Conservation (phyloP, 2,888 invertebrate species). For the Melinaea marsaeus region DNA sequence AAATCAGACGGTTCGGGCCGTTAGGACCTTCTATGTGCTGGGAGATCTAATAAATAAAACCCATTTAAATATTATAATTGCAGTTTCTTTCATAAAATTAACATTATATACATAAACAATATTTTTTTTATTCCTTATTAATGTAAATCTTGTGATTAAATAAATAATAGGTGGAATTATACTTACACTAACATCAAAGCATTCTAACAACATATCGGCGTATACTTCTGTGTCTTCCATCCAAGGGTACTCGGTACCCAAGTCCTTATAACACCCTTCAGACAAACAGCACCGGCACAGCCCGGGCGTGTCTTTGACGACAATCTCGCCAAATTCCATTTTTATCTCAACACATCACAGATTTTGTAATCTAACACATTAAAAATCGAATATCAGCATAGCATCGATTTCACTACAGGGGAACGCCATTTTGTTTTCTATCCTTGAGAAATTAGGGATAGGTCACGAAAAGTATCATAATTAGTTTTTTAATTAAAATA, state of each 20-base stretch:
- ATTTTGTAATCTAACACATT: slow-evolving; percentile 6
- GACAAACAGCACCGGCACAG: slow-evolving; percentile 72
- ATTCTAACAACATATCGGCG: slow-evolving; percentile 70
- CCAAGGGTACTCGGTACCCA: slow-evolving; percentile 65
- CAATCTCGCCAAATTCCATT: slow-evolving; percentile 68
- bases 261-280: slow-evolving; percentile 70
- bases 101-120: neutral
- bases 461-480: neutral
- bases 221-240: slow-evolving; percentile 72
- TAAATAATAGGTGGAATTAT: slow-evolving; percentile 2
- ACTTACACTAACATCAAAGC: slow-evolving; percentile 72
- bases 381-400: slow-evolving; percentile 11
- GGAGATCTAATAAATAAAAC: slow-evolving; percentile 49
- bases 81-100: too few species aligned
- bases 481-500: too few species aligned
- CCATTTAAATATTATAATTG: too few species aligned
- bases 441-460: slow-evolving; percentile 9
- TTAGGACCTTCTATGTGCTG: slow-evolving; percentile 69
- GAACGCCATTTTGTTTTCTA: slow-evolving; percentile 34
- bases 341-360: slow-evolving; percentile 27
- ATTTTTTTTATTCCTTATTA: neutral
- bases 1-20: slow-evolving; percentile 64
- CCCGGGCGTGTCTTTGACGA: slow-evolving; percentile 69
- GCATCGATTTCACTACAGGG: slow-evolving; percentile 14
- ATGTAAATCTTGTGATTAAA: neutral